These are phyloP conservation scores for Drosophila aff. DNA, from an alignment of 1,140 invertebrate species.

Conservation along the genomic window DNA sequence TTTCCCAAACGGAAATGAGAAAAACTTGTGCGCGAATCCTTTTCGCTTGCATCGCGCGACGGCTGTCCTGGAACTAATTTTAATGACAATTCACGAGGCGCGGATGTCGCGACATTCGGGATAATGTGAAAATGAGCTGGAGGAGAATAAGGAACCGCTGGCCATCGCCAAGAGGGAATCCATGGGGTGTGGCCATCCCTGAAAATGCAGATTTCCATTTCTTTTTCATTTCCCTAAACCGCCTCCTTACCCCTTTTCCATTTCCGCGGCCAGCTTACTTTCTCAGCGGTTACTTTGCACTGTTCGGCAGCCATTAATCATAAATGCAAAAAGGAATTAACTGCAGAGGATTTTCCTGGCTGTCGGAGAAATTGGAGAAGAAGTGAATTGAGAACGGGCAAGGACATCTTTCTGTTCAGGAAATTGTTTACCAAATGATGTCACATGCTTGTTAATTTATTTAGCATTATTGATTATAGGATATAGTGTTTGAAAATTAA, in stretches of 20 bases:
- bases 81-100: conserved; percentile 79
- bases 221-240: conserved; percentile 41
- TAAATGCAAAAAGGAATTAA: conserved; percentile 16
- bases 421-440: neutral
- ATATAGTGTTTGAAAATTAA: too few species aligned
- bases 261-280: conserved; percentile 39
- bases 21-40: conserved; percentile 65
- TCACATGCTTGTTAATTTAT: neutral
- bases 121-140: conserved; percentile 46
- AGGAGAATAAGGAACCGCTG: conserved; percentile 12
- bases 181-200: conserved; percentile 38
- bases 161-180: conserved; percentile 6
- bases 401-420: neutral
- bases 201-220: conserved; percentile 42
- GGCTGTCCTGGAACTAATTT: conserved; percentile 74
- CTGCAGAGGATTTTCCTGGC: neutral
- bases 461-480: neutral
- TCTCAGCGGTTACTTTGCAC: conserved; percentile 40
- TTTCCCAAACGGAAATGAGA: conserved; percentile 74
- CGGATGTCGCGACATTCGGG: conserved; percentile 52
- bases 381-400: neutral
- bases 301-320: conserved; percentile 56
- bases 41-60: conserved; percentile 10
- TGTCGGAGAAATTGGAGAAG: neutral
- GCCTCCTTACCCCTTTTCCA: conserved; percentile 13